Conservation (phyloP, 2,888 invertebrate species). For the Epinotia bilunana region DNA sequence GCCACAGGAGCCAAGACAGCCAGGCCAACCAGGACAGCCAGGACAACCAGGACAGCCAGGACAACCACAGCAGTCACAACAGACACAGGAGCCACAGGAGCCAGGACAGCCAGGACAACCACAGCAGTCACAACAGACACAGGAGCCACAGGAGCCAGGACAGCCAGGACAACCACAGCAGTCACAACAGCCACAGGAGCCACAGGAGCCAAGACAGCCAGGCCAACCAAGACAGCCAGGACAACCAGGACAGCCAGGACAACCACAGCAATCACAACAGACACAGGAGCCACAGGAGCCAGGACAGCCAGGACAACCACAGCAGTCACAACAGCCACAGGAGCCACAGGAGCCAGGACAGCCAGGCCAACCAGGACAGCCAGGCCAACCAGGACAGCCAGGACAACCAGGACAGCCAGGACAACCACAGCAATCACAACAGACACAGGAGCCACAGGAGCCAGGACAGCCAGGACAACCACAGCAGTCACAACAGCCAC, state of each 20-base stretch:
- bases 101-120: neutral
- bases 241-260: neutral
- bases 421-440: neutral
- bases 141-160: no score
- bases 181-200: neutral
- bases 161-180: neutral
- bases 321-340: neutral
- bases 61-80: neutral
- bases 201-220: neutral
- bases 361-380: neutral
- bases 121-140: no score
- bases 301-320: neutral
- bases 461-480: neutral
- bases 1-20: neutral
- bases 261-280: neutral
- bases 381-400: neutral
- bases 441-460: neutral
- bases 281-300: neutral
- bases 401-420: neutral
- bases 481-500: no score
- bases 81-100: neutral
- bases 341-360: neutral
- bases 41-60: neutral
- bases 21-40: neutral
- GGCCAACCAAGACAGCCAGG: neutral